Conservation (phyloP, 2,888 invertebrate species). For the Mechanitis messenoides region DNA sequence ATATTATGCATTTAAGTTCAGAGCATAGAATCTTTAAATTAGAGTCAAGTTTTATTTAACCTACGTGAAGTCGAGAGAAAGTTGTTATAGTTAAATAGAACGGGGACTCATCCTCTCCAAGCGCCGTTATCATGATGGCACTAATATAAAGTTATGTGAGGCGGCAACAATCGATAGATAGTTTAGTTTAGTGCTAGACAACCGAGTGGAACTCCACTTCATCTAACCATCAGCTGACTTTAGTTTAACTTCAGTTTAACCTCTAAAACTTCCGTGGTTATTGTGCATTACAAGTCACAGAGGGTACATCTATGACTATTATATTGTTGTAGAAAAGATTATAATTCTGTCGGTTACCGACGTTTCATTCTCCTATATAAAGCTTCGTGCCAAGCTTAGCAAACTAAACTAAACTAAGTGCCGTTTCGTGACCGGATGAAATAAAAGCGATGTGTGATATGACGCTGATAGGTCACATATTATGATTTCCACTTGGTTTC, state of each 20-base stretch:
- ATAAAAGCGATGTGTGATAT: constrained; percentile 9
- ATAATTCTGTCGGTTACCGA: constrained; percentile 7
- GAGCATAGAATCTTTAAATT: too few species aligned
- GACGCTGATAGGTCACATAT: background rate
- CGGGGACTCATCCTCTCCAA: background rate
- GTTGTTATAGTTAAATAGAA: too few species aligned
- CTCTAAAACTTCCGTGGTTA: constrained; percentile 29
- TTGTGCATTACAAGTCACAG: background rate
- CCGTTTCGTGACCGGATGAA: constrained; percentile 12
- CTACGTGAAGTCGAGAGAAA: too few species aligned
- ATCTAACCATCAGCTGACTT: constrained; percentile 31
- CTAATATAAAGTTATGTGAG: constrained; percentile 27
- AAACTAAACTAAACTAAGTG: constrained; percentile 1
- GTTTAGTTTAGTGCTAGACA: constrained; percentile 40
- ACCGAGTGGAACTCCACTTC: constrained; percentile 29
- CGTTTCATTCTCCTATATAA: constrained; percentile 5
- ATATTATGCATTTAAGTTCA: too few species aligned
- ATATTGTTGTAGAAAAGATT: background rate
- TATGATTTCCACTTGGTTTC: constrained; percentile 4
- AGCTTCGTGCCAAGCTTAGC: constrained; percentile 9
- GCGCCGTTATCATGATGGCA: constrained; percentile 33
- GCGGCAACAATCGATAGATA: constrained; percentile 44
- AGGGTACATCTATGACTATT: background rate
- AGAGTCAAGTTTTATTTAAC: too few species aligned
- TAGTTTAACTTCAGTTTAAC: constrained; percentile 38